Percentiles rank a stretch among this genome's conserved stretches.
phyloP scores from a whole-genome alignment of 2,797 vertebrate genomes.

The Rhabdomys pumilio region DNA sequence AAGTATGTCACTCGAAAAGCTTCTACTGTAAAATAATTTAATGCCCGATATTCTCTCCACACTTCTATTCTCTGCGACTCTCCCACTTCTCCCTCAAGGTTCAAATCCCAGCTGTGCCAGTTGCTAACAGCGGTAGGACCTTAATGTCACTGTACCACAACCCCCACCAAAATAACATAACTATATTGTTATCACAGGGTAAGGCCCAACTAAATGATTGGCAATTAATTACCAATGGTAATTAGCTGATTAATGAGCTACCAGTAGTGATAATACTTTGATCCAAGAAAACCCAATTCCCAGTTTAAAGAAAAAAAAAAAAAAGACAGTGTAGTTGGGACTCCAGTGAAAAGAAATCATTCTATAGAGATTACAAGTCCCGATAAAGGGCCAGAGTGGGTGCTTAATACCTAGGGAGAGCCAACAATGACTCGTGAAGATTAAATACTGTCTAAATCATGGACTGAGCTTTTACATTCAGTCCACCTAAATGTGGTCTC shows the following conservation, averaged over 20 bases:
- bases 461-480: conserved; percentile 78
- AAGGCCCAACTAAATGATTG: conserved; percentile 61
- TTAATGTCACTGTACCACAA: neutral
- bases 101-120: conserved; percentile 59
- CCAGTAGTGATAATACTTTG: conserved; percentile 19
- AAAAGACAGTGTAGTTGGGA: conserved; percentile 43
- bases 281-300: conserved; percentile 58
- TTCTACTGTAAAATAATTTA: conserved; percentile 85
- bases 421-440: conserved; percentile 72
- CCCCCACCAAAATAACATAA: neutral
- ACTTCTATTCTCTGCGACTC: conserved; percentile 46
- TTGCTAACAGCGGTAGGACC: neutral
- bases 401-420: conserved; percentile 71
- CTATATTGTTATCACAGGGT: neutral
- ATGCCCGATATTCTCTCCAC: conserved; percentile 71
- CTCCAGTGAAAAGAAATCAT: conserved; percentile 52
- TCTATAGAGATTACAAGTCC: conserved; percentile 49
- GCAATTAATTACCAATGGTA: conserved; percentile 59
- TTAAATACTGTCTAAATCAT: conserved; percentile 78
- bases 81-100: neutral
- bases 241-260: conserved; percentile 51
- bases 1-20: conserved; percentile 83
- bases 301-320: neutral
- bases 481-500: conserved; percentile 83
- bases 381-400: conserved; percentile 3